Evolutionary conservation across 2,113 vertebrate species (phyloP), one percentile per base, ranked within the genome.

Genomic region (Scatophagus argus): DNA sequence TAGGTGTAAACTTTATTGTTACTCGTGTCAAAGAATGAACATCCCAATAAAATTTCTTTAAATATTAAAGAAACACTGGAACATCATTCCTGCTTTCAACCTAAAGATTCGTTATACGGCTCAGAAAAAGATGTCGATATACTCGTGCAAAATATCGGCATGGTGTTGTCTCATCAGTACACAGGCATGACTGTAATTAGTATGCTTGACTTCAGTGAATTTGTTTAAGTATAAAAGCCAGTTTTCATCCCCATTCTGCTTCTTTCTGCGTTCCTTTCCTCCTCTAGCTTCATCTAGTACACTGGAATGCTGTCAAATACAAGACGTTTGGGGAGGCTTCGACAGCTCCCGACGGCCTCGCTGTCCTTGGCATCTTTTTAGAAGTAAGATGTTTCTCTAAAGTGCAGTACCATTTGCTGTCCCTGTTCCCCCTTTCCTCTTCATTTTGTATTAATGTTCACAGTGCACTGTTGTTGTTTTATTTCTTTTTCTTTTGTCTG

Each of bases 301-400:
- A 99, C 64, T 99, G 98, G 98, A 98, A 99, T 44, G 96, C 96
- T 59, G 95, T 92, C 74, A 97, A 97, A 72, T 98, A 98, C 84
- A 90, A 93, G 76, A 94, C 95, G 4, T 99, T 98, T 88, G 95
- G 89, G 63, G 97, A 98, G 61, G 98, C 98, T 0, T 95, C 95
- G 60, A 84, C 84, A 9, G 96, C 95, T 9, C 94, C 96, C 3
- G 97, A 99, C 74, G 98, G 98, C 61, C 94, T 99, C 77, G 96
- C 96, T 78, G 98, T 99, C 76, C 93, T 99, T 2, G 97, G 96
- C 63, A 94, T 99, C 88, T 98, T 99, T 91, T 90, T 99, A 82
- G 96, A 99, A 91, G 98, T 99, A 93, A 94, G 93, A 83, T 61
- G 44, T 43, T 47, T 77, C 13, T 60, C 32, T 61, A n/a, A 25